Evolutionary conservation across 2,888 invertebrate species (phyloP).

Genomic region (Tenthredo amoena): DNA sequence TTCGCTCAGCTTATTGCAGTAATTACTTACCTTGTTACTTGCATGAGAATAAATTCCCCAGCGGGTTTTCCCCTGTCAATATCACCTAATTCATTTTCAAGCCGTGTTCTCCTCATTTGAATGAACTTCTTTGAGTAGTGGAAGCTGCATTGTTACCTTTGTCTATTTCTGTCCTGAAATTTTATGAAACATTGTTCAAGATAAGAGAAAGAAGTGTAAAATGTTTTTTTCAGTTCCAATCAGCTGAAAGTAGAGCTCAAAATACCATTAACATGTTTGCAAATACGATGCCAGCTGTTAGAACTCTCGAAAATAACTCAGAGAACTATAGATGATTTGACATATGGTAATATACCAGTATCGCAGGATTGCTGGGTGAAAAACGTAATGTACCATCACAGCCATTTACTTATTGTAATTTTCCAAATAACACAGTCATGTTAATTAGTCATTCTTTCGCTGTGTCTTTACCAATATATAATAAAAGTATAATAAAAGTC

Average conservation of each 20-base stretch:
- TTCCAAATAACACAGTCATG: background rate
- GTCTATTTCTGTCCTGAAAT: background rate
- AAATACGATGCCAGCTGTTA: background rate
- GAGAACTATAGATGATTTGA: background rate
- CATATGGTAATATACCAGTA: background rate
- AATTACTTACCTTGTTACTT: background rate
- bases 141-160: background rate
- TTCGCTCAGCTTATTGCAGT: background rate
- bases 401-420: background rate
- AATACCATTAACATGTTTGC: background rate
- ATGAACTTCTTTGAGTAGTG: background rate
- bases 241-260: background rate
- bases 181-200: background rate
- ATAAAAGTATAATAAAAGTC: background rate
- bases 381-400: background rate
- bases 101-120: background rate
- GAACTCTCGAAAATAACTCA: background rate
- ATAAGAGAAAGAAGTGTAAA: background rate
- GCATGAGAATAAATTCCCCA: background rate
- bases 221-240: background rate
- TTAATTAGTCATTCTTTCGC: background rate
- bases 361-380: slow-evolving; percentile 16
- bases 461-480: background rate
- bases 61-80: background rate
- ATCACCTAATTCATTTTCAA: background rate